Base-by-base conservation (phyloP, 1,140 invertebrate genomes). In the Drosophila pectinifera region DNA sequence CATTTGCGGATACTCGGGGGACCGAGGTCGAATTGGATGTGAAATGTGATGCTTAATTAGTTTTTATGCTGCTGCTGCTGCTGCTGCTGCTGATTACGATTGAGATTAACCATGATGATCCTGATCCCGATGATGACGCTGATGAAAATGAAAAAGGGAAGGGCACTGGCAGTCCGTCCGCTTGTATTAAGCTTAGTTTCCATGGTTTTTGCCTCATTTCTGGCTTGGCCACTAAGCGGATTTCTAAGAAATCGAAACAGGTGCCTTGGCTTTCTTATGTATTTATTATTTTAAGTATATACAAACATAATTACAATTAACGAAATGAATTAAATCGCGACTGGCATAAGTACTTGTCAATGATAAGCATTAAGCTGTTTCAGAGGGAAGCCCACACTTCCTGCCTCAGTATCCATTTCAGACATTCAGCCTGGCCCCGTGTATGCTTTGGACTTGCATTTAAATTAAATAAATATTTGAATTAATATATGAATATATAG, bases 31-130 rank as follows among this genome's bases (percentile, higher is more conserved):
- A 73, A 84, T 85, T 75, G 80, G 76, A 90, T 83, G 64, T 84
- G 84, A 89, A 89, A 89, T 89, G 81, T 82, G 85, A 89, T 89
- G 80, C 77, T 80, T 89, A 89, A 89, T 89, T 89, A 89, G 84
- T 90, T 89, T 83, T 84, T 63, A 56, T 75, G 42, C 54, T 65
- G 46, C 64, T 73, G n/a, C 59, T 54, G 49, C 61, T n/a, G n/a
- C n/a, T n/a, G n/a, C 45, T 63, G 28, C 31, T 34, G 26, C 20
- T 38, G 26, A 36, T 34, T 53, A 36, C 20, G 28, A 28, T 39
- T 22, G 39, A 28, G 73, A 58, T 57, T 34, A 41, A 41, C 28
- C 13, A 34, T 48, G 51, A 64, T 75, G 73, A 76, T 67, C 45
- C 63, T 67, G 55, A 76, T 57, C 70, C 73, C 65, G 63, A 58